Base-by-base conservation (phyloP, 2,797 vertebrate species). In the Champsocephalus gunnari region DNA sequence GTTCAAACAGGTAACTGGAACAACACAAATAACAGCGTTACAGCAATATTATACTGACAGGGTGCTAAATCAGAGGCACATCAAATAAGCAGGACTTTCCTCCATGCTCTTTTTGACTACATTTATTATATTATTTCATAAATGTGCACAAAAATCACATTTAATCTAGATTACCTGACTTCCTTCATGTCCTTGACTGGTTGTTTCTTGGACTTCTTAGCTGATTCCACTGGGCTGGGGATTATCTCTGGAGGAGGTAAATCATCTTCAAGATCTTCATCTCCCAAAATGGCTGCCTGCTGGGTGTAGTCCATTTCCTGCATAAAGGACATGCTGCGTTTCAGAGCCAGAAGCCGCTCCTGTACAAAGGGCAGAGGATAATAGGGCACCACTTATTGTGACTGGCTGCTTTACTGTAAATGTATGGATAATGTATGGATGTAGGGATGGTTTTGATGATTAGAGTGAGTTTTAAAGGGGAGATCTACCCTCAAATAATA, bases 301-400 rank as follows among this genome's bases (percentile, higher is more conserved):
- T 99, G 98, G 93, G 96, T 97, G 89, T 96, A 98, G 96, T 99
- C 98, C 98, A 99, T 97, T 91, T 97, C 97, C 94, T 99, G 98
- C 98, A 99, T 99, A 94, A 99, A 99, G 93, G 98, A 98, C 97
- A 99, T 96, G 96, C 98, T 99, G 95, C 98, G 97, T 96, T 98
- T 99, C 94, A 99, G 94, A 94, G 96, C 97, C 94, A 97, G 95
- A 87, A 99, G 97, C 87, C 98, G 96, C 92, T 99, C 98, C 98
- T 99, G 93, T 86, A 93, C 94, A 94, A 91, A 96, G 89, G 95
- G 89, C 93, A 96, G 87, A 96, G 89, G 93, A 90, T 89, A 94
- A 93, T 91, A 92, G 89, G 47, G 87, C 85, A 74, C 48, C 41
- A 38, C 91, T 96, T 92, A 93, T 82, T 91, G 92, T 89, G 86